phyloP scores from a whole-genome alignment of 1,140 invertebrate genomes.

The Saccostrea glomerata region DNA sequence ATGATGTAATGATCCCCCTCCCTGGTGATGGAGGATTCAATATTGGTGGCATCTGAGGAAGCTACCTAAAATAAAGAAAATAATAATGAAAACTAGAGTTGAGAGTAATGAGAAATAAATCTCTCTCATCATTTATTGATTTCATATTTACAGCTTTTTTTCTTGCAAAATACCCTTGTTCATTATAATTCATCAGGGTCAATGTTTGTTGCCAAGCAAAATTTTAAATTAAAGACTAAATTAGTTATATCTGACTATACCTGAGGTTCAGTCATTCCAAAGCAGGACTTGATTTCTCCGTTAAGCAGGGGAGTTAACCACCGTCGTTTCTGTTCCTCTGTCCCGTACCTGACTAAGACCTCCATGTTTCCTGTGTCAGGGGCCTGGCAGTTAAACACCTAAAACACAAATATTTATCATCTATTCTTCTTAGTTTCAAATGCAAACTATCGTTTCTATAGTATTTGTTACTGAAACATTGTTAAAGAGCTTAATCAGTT shows the following conservation, averaged over 20 bases:
- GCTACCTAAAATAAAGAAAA: constrained; percentile 73
- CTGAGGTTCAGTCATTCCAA: constrained; percentile 81
- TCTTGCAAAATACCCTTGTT: too few species aligned
- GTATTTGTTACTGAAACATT: too few species aligned
- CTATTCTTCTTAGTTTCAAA: background rate
- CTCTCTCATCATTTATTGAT: too few species aligned
- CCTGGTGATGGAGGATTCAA: constrained; percentile 77
- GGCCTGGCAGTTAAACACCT: constrained; percentile 80
- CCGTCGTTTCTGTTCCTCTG: constrained; percentile 77
- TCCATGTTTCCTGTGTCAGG: constrained; percentile 82
- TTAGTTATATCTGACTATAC: constrained; percentile 59
- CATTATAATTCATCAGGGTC: too few species aligned
- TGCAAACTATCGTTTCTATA: too few species aligned
- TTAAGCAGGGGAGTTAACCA: constrained; percentile 79
- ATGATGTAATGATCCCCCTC: constrained; percentile 79
- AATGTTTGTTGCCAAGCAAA: too few species aligned
- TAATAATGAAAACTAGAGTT: too few species aligned
- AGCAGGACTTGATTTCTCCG: constrained; percentile 80
- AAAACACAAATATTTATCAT: background rate
- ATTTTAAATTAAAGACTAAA: too few species aligned
- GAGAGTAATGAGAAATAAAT: too few species aligned
- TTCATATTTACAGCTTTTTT: too few species aligned
- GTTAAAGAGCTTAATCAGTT: too few species aligned
- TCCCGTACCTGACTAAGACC: constrained; percentile 80
- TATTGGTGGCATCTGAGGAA: constrained; percentile 81